These are phyloP conservation scores for Corythornis madagascariensis DNA, from an alignment of 2,113 vertebrate genomes.

Conservation along the genomic window DNA sequence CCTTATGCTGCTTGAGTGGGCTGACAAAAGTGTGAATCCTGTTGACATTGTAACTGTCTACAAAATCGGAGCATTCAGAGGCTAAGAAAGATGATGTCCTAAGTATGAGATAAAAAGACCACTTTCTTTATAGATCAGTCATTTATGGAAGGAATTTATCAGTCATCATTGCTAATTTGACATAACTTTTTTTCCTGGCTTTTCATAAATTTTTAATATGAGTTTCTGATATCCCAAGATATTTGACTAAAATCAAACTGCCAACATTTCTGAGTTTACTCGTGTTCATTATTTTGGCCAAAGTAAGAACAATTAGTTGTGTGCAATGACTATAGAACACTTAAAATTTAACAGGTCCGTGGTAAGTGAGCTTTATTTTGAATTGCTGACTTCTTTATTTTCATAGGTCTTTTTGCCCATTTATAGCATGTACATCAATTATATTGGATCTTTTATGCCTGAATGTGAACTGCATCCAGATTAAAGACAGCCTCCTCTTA, in stretches of 20 bases:
- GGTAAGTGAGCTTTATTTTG: constrained; percentile 10
- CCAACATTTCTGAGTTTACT: neutral
- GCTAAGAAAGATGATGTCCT: neutral
- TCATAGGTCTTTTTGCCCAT: neutral
- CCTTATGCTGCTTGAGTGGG: constrained; percentile 73
- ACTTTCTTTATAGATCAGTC: neutral
- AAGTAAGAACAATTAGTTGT: neutral
- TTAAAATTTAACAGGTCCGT: neutral
- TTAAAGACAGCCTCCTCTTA: neutral
- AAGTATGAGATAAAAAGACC: neutral
- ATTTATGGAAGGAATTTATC: neutral
- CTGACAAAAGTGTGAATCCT: constrained; percentile 68
- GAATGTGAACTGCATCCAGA: neutral
- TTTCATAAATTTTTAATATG: neutral
- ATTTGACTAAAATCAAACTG: neutral
- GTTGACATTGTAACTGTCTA: constrained; percentile 51
- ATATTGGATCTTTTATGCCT: neutral
- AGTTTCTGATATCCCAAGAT: neutral
- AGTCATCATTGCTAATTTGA: neutral
- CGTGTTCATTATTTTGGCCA: neutral
- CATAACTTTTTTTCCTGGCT: neutral
- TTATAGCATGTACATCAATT: neutral
- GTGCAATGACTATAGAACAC: neutral
- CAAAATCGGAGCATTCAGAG: neutral
- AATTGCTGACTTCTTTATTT: neutral